Base-by-base conservation (phyloP, 1,140 invertebrate genomes). In the Psix sp. region DNA sequence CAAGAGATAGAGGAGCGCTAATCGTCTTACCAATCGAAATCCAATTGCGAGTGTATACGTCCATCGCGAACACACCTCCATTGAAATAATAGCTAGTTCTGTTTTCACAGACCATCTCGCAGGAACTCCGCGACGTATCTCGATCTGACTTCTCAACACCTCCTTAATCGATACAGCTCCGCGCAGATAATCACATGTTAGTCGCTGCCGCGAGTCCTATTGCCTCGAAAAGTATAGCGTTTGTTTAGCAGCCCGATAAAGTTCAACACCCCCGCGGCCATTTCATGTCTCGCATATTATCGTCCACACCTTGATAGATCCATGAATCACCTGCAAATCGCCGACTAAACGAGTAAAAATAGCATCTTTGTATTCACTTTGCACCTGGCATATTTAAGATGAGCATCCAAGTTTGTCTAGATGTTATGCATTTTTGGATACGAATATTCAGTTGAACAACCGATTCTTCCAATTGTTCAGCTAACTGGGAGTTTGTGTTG, bases 121-220 rank as follows among this genome's bases (percentile, higher is more conserved):
- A 14, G 46, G 11, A 13, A 5, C 11, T 17, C 39, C 21, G 49
- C 54, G 63, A 48, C 72, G 57, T 80, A 82, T 82, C 81, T 81
- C 76, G 79, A 81, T 80, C 81, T 79, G 46, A 42, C 74, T 79
- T 82, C 80, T 86, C 84, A 85, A 86, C 84, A 85, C 84, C 81
- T 84, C 74, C 51, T 81, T 84, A 79, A 84, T 83, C 80, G 78
- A 79, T 76, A 74, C 48, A 56, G 49, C 57, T 31, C 76, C 77
- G 62, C 65, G 63, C 38, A 49, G 67, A 74, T 86, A 86, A 86
- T 86, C 80, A 84, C 81, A 84, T 62, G 84, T 81, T 85, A 59
- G 59, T 49, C 36, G 62, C 59, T 65, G 59, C 63, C 72, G 17
- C 36, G n/a, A 59, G 51, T 57, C 51, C 46, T 76, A 74, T 75